A percentile compares a stretch with the other conserved stretches of the same genome.
Conservation (phyloP, 2,113 vertebrate species). For the Ophthalmolycus amberensis region DNA sequence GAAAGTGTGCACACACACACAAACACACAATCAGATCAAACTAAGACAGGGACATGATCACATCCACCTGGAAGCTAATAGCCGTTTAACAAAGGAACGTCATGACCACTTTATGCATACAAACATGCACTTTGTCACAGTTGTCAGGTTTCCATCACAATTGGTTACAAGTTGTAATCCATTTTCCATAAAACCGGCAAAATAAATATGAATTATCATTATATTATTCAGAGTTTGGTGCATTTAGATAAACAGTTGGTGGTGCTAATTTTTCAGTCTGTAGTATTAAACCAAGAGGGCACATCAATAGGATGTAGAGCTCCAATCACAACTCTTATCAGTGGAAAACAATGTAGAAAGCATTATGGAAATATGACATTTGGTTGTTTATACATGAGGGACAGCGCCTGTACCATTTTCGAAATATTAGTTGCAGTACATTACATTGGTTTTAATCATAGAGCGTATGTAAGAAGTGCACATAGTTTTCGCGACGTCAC, state of each 20-base stretch:
- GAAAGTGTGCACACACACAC: constrained; percentile 26
- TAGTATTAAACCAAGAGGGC: not conserved
- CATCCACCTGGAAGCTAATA: not conserved
- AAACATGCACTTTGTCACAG: not conserved
- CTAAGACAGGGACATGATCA: not conserved
- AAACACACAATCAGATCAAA: constrained; percentile 13
- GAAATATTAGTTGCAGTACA: not conserved
- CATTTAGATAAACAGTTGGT: no score
- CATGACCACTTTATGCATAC: not conserved
- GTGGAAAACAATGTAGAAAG: no score
- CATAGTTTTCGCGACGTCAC: not conserved
- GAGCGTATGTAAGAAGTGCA: not conserved
- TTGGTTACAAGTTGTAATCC: not conserved
- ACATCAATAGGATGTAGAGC: not conserved
- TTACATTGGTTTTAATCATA: not conserved
- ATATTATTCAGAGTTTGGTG: no score
- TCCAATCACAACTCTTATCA: no score
- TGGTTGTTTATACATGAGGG: no score
- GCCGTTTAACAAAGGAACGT: not conserved
- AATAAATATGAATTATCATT: not conserved
- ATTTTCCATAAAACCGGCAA: not conserved
- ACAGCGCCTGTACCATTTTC: no score
- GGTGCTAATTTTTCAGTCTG: no score
- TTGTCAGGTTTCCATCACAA: not conserved
- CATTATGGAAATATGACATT: no score